Evolutionary conservation across 2,113 vertebrate species (phyloP).

Genomic region (Sorex araneus): DNA sequence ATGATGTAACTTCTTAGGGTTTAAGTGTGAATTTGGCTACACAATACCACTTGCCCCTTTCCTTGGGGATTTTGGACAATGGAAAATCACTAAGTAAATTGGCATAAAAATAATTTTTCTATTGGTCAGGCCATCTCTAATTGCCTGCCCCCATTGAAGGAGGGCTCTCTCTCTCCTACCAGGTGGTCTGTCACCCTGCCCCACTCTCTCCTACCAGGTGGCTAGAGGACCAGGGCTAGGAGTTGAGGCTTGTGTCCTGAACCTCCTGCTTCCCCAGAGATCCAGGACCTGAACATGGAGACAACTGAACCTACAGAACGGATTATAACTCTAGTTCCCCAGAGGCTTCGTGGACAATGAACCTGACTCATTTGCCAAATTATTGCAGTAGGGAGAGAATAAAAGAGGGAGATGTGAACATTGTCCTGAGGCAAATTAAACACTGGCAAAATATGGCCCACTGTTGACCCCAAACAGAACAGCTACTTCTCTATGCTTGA

Average conservation of each 20-base stretch:
- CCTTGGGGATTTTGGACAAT: conserved; percentile 2
- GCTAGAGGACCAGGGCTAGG: background rate
- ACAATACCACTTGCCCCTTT: background rate
- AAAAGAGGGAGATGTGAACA: background rate
- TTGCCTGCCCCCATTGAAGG: too few relatives aligned
- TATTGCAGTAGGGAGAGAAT: background rate
- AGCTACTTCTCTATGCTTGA: background rate
- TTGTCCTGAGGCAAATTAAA: background rate
- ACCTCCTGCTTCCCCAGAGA: background rate
- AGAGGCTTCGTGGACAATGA: background rate
- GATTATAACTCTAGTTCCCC: background rate
- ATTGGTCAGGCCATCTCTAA: too few relatives aligned
- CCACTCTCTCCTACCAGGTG: background rate
- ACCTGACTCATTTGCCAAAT: background rate
- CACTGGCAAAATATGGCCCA: background rate
- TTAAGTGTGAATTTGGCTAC: background rate
- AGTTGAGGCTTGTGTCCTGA: background rate
- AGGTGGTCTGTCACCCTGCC: too few relatives aligned
- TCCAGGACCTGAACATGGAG: background rate
- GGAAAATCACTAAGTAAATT: background rate
- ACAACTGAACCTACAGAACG: background rate
- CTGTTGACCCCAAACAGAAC: background rate
- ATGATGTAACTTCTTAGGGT: background rate
- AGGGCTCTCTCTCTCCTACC: too few relatives aligned
- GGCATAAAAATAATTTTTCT: background rate